Conservation (phyloP, 2,113 vertebrate species). For the Leucopsar rothschildi region DNA sequence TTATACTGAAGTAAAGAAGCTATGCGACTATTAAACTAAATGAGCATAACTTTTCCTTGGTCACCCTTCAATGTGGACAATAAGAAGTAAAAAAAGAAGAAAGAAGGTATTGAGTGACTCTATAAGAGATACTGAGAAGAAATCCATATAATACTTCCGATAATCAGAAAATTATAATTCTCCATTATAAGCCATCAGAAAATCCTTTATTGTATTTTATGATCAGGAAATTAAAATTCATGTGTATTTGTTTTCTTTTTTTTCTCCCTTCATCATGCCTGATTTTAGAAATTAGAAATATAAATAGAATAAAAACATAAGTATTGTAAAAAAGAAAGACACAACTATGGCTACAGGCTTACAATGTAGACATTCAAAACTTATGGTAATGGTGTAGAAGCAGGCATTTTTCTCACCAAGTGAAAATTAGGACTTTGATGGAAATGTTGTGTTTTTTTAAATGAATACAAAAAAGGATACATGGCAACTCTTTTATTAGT, state of each 20-base stretch:
- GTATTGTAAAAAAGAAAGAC: neutral
- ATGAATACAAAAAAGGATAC: neutral
- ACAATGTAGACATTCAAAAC: neutral
- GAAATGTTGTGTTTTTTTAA: neutral
- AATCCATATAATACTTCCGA: neutral
- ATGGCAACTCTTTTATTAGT: neutral
- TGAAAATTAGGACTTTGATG: neutral
- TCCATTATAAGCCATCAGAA: neutral
- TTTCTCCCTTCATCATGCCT: rapidly evolving
- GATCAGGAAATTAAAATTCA: neutral
- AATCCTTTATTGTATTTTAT: neutral
- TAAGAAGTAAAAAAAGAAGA: neutral
- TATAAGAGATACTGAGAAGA: neutral
- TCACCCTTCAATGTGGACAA: neutral
- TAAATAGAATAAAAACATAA: neutral
- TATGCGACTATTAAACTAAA: neutral
- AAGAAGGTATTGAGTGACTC: neutral
- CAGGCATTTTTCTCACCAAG: neutral
- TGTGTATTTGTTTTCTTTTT: neutral
- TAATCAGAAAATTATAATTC: neutral
- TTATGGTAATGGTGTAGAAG: neutral
- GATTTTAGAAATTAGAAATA: neutral
- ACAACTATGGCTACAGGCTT: neutral
- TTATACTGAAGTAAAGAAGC: neutral
- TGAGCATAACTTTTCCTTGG: neutral